Conservation (phyloP, 2,797 vertebrate genomes). For the Pangasius mekongensis region DNA sequence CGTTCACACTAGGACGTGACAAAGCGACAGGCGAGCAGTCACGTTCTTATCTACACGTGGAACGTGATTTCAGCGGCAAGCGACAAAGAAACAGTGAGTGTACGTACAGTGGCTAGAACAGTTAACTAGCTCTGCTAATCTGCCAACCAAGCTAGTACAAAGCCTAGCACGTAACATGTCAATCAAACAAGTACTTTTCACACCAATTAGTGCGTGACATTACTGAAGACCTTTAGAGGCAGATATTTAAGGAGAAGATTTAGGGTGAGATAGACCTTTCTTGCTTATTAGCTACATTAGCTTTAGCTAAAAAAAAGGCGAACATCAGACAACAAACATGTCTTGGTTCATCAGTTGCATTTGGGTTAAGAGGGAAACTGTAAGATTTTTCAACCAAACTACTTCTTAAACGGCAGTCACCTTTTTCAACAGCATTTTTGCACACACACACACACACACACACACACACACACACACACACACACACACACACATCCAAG, state of each 20-base stretch:
- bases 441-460: neutral
- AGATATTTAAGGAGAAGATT: neutral
- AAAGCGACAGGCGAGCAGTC: neutral
- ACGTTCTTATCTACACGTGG: neutral
- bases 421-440: neutral
- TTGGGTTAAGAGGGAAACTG: neutral
- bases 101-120: neutral
- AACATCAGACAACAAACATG: neutral
- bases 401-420: neutral
- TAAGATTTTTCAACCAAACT: neutral
- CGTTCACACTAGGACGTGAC: neutral
- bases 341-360: neutral
- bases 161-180: neutral
- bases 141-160: neutral
- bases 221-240: neutral
- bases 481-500: neutral
- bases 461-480: neutral
- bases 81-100: neutral
- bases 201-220: neutral
- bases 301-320: neutral
- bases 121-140: neutral
- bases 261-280: neutral
- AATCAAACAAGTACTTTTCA: neutral
- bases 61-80: neutral
- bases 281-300: neutral